Base-by-base conservation (phyloP, 2,888 invertebrate genomes). In the Lasioglossum oenotherae region DNA sequence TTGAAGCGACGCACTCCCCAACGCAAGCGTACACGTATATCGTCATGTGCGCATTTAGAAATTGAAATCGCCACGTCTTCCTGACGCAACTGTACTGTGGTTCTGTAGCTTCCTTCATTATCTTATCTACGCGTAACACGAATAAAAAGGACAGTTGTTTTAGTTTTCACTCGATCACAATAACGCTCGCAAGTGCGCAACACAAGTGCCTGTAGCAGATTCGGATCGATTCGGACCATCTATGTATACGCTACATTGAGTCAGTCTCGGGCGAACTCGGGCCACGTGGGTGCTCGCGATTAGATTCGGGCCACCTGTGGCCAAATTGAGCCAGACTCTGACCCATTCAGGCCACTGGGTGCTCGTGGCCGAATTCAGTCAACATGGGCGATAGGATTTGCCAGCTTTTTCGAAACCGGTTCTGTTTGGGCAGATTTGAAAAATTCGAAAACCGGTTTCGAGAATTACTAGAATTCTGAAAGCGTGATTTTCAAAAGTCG, bases 101-200 rank as follows among this genome's bases (percentile, higher is more conserved):
- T 57, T 41, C 64, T 60, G 23, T 64, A 75, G 78, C 77, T 49
- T 80, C 60, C 16, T 49, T 16, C 44, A 64, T 87, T 90, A 90
- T 90, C 90, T 90, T 88, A 90, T 90, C 90, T 38, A 31, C 44
- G n/a, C 67, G 67, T 78, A 82, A 81, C 60, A 46, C 53, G 80
- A 78, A 85, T 78, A 78, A 88, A 84, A 44, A 57, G 64, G 31
- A 67, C 75, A 75, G 73, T 23, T 73, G 75, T 72, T 87, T 69
- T 53, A 80, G 78, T 80, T 44, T 38, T 46, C 44, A 67, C 78
- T 85, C 23, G 89, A 84, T 81, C 31, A 8, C 31, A 85, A 88
- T 87, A 89, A 86, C 69, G 75, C 82, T 79, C 74, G 41, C 57
- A 35, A 41, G 74, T n/a, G 53, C 19, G n/a, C 27, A 49, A 31